These are phyloP conservation scores for Hippasteria phrygiana DNA, from an alignment of 53 echinoderm and acorn worm genomes.

Conservation along the genomic window DNA sequence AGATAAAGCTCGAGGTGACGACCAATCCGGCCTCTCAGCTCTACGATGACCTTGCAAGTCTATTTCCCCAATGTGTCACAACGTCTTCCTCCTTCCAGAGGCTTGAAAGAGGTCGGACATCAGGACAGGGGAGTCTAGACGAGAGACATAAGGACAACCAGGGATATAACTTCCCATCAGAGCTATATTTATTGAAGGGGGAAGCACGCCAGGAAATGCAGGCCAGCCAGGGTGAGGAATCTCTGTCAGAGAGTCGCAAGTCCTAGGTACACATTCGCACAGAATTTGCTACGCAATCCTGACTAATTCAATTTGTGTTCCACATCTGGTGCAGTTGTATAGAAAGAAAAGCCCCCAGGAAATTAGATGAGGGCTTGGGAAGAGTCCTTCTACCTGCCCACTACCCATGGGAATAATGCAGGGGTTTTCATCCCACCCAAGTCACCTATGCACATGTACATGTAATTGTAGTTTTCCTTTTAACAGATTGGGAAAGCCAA, in stretches of 20 bases:
- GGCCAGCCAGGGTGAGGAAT: background rate
- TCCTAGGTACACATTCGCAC: background rate
- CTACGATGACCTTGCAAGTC: constrained; percentile 25
- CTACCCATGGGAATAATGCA: background rate
- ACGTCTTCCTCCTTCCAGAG: constrained; percentile 23
- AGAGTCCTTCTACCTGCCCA: background rate
- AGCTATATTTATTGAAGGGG: constrained; percentile 46
- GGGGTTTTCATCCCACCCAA: background rate
- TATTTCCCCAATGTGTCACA: background rate
- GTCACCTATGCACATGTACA: background rate
- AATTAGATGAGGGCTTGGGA: background rate
- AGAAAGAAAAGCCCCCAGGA: background rate
- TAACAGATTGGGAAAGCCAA: too few species aligned
- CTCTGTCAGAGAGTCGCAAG: background rate
- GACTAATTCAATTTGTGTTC: background rate
- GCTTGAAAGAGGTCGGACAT: background rate
- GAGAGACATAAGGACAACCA: too few species aligned
- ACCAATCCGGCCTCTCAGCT: background rate
- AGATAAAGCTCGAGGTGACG: background rate
- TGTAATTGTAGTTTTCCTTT: too few species aligned
- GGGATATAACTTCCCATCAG: constrained; percentile 26
- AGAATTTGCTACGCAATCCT: background rate
- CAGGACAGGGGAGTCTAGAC: constrained; percentile 56
- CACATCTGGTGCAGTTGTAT: background rate
- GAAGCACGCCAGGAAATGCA: constrained; percentile 4